These are phyloP conservation scores for Spea bombifrons DNA, from an alignment of 2,113 vertebrate genomes.

Conservation along the genomic window DNA sequence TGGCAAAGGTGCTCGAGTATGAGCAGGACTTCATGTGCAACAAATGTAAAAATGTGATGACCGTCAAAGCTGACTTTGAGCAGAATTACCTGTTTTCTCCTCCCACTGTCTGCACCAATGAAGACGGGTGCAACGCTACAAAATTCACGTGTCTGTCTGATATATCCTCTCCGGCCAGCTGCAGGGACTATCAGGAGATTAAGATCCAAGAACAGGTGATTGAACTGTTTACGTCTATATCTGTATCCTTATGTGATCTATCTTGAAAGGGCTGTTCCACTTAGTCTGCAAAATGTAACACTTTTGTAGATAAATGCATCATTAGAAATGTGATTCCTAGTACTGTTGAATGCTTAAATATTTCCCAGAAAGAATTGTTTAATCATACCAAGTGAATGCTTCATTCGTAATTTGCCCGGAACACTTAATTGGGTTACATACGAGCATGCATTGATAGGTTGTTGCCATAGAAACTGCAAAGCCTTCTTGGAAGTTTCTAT, in stretches of 20 bases:
- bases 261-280: background rate
- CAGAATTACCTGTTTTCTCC: constrained; percentile 78
- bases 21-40: constrained; percentile 88
- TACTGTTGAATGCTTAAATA: no score
- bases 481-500: no score
- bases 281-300: background rate
- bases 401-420: no score
- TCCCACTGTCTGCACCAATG: constrained; percentile 72
- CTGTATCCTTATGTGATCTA: no score
- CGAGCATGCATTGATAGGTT: no score
- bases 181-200: constrained; percentile 94
- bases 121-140: constrained; percentile 76
- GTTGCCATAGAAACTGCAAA: no score
- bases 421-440: no score
- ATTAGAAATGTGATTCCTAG: no score
- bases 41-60: constrained; percentile 84
- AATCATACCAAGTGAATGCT: no score
- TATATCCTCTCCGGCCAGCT: constrained; percentile 67
- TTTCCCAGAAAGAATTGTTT: no score
- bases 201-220: constrained; percentile 96
- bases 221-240: background rate
- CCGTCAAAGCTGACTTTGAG: constrained; percentile 78
- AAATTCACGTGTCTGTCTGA: constrained; percentile 84
- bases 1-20: constrained; percentile 88
- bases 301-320: background rate